Evolutionary conservation across 2,888 invertebrate species (phyloP).

Genomic region (Nemotelus nigrinus): DNA sequence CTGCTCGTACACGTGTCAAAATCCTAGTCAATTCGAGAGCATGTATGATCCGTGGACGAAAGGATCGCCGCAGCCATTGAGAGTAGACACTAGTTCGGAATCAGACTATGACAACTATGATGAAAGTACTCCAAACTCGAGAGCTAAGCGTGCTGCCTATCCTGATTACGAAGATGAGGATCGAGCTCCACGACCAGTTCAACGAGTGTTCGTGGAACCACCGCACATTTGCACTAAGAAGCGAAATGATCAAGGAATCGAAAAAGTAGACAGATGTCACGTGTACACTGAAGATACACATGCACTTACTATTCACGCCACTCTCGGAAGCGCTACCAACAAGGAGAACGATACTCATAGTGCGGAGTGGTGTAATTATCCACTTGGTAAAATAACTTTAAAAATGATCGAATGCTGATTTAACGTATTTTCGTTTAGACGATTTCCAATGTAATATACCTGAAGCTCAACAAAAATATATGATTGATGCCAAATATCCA

Average conservation of each 20-base stretch:
- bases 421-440: constrained; percentile 59
- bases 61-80: constrained; percentile 57
- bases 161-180: background rate
- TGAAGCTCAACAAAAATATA: constrained; percentile 63
- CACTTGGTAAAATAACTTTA: constrained; percentile 65
- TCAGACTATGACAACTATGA: constrained; percentile 61
- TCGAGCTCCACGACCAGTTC: background rate
- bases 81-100: constrained; percentile 61
- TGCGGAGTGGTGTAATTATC: constrained; percentile 75
- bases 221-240: constrained; percentile 71
- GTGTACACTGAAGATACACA: constrained; percentile 70
- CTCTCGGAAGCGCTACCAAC: constrained; percentile 66
- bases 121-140: constrained; percentile 60
- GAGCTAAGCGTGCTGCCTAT: constrained; percentile 50
- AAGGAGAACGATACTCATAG: constrained; percentile 62
- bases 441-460: constrained; percentile 74
- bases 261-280: constrained; percentile 66
- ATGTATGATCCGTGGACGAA: constrained; percentile 62
- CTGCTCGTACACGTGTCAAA: constrained; percentile 77
- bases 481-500: constrained; percentile 56
- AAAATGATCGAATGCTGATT: background rate
- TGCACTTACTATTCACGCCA: constrained; percentile 67
- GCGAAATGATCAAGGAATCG: constrained; percentile 53
- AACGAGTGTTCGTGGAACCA: constrained; percentile 61
- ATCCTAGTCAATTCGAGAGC: constrained; percentile 62